These are phyloP conservation scores for Ecdyonurus torrentis DNA, from an alignment of 2,888 invertebrate genomes.

Conservation along the genomic window DNA sequence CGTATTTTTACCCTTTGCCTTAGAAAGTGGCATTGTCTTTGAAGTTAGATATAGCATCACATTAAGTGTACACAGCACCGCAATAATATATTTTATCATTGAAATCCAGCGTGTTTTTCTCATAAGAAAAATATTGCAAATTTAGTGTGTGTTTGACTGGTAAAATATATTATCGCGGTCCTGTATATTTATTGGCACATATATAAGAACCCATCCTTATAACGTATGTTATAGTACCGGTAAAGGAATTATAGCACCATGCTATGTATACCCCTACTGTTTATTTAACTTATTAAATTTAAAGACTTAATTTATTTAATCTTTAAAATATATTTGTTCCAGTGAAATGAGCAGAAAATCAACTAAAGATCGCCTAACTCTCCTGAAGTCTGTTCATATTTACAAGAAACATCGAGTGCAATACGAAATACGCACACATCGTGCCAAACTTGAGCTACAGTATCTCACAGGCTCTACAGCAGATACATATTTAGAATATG, in stretches of 20 bases:
- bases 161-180: too few species aligned
- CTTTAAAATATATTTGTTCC: conserved; percentile 5
- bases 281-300: background rate
- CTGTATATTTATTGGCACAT: too few species aligned
- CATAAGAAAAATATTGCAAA: too few species aligned
- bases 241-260: conserved; percentile 11
- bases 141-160: too few species aligned
- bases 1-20: too few species aligned
- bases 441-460: conserved; percentile 62
- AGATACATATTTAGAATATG: conserved; percentile 88
- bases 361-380: conserved; percentile 55
- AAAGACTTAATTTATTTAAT: background rate
- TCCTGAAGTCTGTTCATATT: conserved; percentile 76
- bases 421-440: conserved; percentile 90
- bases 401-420: conserved; percentile 89
- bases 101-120: too few species aligned
- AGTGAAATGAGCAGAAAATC: conserved; percentile 32
- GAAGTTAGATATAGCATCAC: too few species aligned
- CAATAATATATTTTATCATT: too few species aligned
- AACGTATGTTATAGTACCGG: conserved; percentile 1
- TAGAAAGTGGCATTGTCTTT: too few species aligned
- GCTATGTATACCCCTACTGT: background rate
- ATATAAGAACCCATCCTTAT: conserved; percentile 4
- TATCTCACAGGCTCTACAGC: conserved; percentile 88
- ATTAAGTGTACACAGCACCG: too few species aligned